Percentiles rank a stretch among this genome's conserved stretches.
Conservation (phyloP, 2,113 vertebrate genomes). For the Cephalopholis sonnerati region DNA sequence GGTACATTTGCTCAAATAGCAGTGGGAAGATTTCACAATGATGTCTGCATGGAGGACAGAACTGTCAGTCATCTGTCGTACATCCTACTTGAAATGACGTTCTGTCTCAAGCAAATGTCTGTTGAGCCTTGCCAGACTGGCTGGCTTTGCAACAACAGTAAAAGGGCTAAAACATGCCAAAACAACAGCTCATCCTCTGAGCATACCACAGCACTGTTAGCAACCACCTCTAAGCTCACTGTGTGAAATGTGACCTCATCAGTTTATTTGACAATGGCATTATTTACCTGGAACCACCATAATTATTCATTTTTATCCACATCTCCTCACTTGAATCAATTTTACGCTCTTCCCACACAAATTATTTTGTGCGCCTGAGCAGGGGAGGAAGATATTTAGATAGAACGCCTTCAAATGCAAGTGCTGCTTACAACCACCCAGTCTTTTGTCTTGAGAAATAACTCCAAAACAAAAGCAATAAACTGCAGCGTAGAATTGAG, state of each 20-base stretch:
- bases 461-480: constrained; percentile 35
- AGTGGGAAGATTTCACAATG: constrained; percentile 18
- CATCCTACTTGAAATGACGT: constrained; percentile 38
- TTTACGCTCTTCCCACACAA: constrained; percentile 38
- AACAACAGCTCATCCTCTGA: constrained; percentile 29
- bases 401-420: constrained; percentile 6
- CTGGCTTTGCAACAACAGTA: constrained; percentile 32
- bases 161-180: constrained; percentile 44
- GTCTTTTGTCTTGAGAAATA: constrained; percentile 33
- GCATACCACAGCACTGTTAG: neutral
- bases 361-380: constrained; percentile 51
- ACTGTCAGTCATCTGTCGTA: constrained; percentile 49
- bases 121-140: constrained; percentile 30
- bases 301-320: constrained; percentile 44
- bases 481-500: constrained; percentile 12
- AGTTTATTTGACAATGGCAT: constrained; percentile 49
- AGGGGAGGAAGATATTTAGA: constrained; percentile 40
- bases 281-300: constrained; percentile 51
- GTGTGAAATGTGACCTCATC: constrained; percentile 57
- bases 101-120: constrained; percentile 30
- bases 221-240: constrained; percentile 9
- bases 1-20: constrained; percentile 10
- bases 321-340: constrained; percentile 20
- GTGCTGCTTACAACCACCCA: constrained; percentile 11
- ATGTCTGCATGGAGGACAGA: constrained; percentile 32